Evolutionary conservation across 2,797 vertebrate genomes (phyloP), one percentile per base, ranked within the genome.

Genomic region (Hoplostethus mediterraneus): DNA sequence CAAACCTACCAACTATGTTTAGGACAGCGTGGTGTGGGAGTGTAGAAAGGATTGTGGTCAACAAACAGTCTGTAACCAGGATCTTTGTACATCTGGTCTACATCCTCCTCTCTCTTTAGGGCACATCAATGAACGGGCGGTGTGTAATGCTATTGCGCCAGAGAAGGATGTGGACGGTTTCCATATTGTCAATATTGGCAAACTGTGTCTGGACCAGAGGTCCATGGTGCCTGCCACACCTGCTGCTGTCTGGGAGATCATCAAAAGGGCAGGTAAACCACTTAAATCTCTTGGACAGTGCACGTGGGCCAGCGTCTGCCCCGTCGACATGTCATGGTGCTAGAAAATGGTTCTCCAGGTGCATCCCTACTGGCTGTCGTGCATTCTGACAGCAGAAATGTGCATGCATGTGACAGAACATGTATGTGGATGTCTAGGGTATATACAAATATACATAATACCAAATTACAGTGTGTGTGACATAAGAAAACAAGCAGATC

Each of bases 81-180:
- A 13, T 66, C 12, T 47, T 0, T 62, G 5, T 49, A 4, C 44
- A 1, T 77, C 9, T 73, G 11, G 53, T 36, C 5, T 12, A 1
- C 30, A 21, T 25, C 8, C 42, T 54, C 49, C 12, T 16, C 42
- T 64, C 17, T 63, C 44, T 67, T 21, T 21, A 93, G 97, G 89
- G 21, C 97, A 97, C 76, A 94, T 98, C 10, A 95, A 96, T 3
- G 96, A 99, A 51, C 89, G 96, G 75, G 84, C 93, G 0, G 93
- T 98, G 7, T 98, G 97, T 60, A 98, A 97, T 0, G 93, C 95
- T 69, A 94, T 98, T 0, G 85, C 95, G 38, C 97, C 97, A 11
- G 96, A 96, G 64, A 98, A 98, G 89, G 97, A 99, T 3, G 96
- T 99, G 9, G 97, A 98, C 59, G 97, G 97, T 1, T 99, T 98